phyloP scores from a whole-genome alignment of 2,888 invertebrate genomes.

The Campoletis raptor region DNA sequence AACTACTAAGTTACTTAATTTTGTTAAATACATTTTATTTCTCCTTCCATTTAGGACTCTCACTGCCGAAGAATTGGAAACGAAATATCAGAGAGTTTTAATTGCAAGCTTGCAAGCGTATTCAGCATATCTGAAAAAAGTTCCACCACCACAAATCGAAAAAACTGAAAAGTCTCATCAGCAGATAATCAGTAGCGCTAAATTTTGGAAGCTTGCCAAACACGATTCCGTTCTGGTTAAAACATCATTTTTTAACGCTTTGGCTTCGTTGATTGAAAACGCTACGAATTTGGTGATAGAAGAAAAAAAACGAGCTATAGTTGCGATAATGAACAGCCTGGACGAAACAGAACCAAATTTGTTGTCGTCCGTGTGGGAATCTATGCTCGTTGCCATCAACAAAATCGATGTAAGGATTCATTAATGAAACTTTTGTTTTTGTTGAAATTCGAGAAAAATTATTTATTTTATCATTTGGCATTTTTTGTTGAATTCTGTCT shows the following conservation, averaged over 20 bases:
- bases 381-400: conserved; percentile 88
- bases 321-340: conserved; percentile 88
- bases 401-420: conserved; percentile 86
- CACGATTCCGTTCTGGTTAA: conserved; percentile 86
- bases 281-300: conserved; percentile 86
- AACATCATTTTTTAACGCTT: conserved; percentile 89
- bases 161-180: conserved; percentile 86
- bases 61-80: conserved; percentile 89
- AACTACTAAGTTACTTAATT: not conserved
- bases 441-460: not conserved
- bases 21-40: not conserved
- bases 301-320: conserved; percentile 87
- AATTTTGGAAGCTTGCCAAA: conserved; percentile 91
- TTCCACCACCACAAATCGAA: conserved; percentile 85
- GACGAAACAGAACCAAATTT: conserved; percentile 90
- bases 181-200: conserved; percentile 86
- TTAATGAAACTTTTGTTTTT: not conserved
- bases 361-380: conserved; percentile 91
- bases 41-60: conserved; percentile 83
- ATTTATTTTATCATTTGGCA: conserved; percentile 2
- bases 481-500: not conserved
- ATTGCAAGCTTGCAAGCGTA: conserved; percentile 89
- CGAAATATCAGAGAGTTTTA: conserved; percentile 89
- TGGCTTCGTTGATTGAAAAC: conserved; percentile 88
- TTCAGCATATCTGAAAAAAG: conserved; percentile 87